phyloP scores from a whole-genome alignment of 2,797 vertebrate genomes.

The Phataginus tetradactyla region DNA sequence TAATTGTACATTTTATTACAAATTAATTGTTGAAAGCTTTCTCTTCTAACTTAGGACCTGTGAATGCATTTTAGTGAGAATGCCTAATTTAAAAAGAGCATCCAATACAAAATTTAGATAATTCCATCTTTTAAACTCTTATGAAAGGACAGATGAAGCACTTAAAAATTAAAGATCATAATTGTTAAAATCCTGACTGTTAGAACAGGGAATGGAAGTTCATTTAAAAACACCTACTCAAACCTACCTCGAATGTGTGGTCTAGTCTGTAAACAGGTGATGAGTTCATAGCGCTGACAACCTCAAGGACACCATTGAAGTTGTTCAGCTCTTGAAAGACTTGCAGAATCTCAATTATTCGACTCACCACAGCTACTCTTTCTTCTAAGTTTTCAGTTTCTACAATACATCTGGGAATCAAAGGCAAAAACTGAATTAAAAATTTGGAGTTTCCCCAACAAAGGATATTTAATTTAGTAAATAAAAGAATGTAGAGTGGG shows the following conservation, averaged over 20 bases:
- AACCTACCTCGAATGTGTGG: conserved; percentile 96
- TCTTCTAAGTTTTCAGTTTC: conserved; percentile 98
- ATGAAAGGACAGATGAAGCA: conserved; percentile 38
- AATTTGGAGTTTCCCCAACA: conserved; percentile 5
- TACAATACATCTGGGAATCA: conserved; percentile 92
- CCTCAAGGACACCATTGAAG: conserved; percentile 97
- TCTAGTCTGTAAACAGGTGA: conserved; percentile 97
- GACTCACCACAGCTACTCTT: conserved; percentile 93
- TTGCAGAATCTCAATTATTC: conserved; percentile 98
- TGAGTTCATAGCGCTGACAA: conserved; percentile 98
- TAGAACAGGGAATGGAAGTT: conserved; percentile 23
- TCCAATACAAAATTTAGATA: conserved; percentile 50
- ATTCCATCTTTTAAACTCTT: conserved; percentile 1
- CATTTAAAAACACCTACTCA: conserved; percentile 42
- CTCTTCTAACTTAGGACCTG: conserved; percentile 25
- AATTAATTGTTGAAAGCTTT: background rate
- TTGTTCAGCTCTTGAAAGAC: conserved; percentile 99
- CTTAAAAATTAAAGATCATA: conserved; percentile 41
- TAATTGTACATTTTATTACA: conserved; percentile 22
- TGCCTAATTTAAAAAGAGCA: conserved; percentile 8
- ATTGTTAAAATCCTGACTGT: conserved; percentile 12
- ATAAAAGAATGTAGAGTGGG: background rate
- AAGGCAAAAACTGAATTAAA: conserved; percentile 64
- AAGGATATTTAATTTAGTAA: conserved; percentile 10
- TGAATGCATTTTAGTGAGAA: conserved; percentile 51